These are phyloP conservation scores for Lathamus discolor DNA, from an alignment of 2,113 vertebrate species.

Conservation along the genomic window DNA sequence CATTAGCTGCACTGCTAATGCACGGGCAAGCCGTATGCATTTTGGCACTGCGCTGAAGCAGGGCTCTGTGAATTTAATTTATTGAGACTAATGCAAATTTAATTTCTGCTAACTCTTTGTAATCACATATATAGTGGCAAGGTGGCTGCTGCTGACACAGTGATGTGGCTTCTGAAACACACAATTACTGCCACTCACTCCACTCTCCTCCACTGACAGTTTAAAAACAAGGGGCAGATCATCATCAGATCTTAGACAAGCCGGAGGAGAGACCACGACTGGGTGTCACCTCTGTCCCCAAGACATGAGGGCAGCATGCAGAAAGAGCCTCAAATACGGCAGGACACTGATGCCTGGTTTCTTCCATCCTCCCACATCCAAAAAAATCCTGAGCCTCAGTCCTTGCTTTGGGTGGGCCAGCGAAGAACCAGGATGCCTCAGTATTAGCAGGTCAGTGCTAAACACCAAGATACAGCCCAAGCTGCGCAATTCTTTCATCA, in stretches of 20 bases:
- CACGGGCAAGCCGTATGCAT: neutral
- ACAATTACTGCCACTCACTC: neutral
- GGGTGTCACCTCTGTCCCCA: neutral
- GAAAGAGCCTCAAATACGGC: neutral
- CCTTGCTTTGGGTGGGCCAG: neutral
- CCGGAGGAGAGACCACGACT: neutral
- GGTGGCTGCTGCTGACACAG: neutral
- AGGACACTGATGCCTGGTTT: accelerated
- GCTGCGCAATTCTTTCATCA: neutral
- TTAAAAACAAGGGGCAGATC: neutral
- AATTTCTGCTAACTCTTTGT: neutral
- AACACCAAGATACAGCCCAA: neutral
- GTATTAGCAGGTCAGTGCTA: neutral
- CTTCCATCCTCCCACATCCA: neutral
- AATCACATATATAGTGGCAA: neutral
- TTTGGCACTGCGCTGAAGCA: neutral
- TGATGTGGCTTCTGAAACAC: neutral
- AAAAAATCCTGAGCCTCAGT: neutral
- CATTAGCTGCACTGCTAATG: neutral
- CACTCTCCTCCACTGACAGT: neutral
- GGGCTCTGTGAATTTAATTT: neutral
- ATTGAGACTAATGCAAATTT: constrained; percentile 7
- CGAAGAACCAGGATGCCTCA: neutral
- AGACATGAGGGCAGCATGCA: neutral
- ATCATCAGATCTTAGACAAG: neutral